Evolutionary conservation across 2,888 invertebrate species (phyloP), one percentile per base, ranked within the genome.

Genomic region (Euphydryas editha): DNA sequence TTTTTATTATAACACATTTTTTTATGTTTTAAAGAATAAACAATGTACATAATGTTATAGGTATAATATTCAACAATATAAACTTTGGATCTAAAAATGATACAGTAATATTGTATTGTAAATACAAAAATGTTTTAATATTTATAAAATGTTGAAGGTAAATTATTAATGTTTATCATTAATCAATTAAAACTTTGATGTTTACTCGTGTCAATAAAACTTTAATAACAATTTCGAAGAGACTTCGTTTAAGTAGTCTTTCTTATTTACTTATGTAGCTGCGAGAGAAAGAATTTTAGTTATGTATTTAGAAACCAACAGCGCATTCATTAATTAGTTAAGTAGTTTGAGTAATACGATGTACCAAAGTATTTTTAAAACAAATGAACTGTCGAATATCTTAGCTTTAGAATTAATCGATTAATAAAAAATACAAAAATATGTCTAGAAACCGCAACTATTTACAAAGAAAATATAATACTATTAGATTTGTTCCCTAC

Each of bases 401-500:
- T 17, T 36, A 17, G 17, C 36, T 36, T 54, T 17, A 36, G 8
- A 17, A 36, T 51, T 15, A 24, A 6, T 15, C n/a, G 21, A 15
- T 51, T 21, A 51, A 21, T 15, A 54, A 54, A 36, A 54, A 17
- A 54, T 10, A 36, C 36, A 54, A 21, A 21, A 57, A 42, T 11
- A 57, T 21, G 6, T 36, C 39, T 57, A 57, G 15, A 57, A 57
- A 42, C 4, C 57, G 18, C 17, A 56, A 49, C 60, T 66, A 64
- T 68, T 64, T 61, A 47, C 56, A 63, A 42, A 62, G 59, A 63
- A 62, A 68, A 60, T 62, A 63, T 56, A 65, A 65, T 60, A 60
- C 39, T 57, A 63, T 21, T 62, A 24, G 59, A 65, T 59, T 61
- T 62, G 46, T 39, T 49, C 55, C 54, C 54, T 54, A 54, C 30